Percentiles rank a stretch among this genome's conserved stretches.
Evolutionary conservation across 1,140 invertebrate species (phyloP).

Genomic region (Ceratosolen solmsi): DNA sequence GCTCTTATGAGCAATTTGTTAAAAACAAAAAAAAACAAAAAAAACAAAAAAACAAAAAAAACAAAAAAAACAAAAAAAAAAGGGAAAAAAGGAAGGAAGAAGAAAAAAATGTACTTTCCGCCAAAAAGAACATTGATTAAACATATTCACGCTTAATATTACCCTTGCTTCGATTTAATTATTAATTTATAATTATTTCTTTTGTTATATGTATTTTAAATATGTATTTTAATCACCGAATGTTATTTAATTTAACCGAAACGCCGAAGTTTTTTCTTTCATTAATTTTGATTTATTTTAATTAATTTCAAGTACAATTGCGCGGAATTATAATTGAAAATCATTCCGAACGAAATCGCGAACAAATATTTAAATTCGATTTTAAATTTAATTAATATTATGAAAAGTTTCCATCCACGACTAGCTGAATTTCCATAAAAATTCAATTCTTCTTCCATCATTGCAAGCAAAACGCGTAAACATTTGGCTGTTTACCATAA

Average conservation of each 20-base stretch:
- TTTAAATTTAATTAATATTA: constrained; percentile 52
- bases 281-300: constrained; percentile 51
- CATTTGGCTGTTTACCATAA: constrained; percentile 38
- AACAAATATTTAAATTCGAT: constrained; percentile 51
- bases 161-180: neutral
- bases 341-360: constrained; percentile 41
- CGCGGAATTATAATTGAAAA: constrained; percentile 50
- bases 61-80: neutral
- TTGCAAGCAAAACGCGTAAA: constrained; percentile 42
- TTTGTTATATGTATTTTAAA: neutral
- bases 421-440: constrained; percentile 46
- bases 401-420: constrained; percentile 43
- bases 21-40: no score
- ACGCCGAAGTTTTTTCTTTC: constrained; percentile 37
- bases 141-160: neutral
- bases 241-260: constrained; percentile 33
- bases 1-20: neutral
- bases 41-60: neutral
- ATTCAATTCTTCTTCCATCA: constrained; percentile 45
- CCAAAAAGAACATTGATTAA: neutral
- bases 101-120: neutral
- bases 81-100: neutral
- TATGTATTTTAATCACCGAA: constrained; percentile 34
- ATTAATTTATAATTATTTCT: constrained; percentile 32
- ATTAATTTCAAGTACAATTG: constrained; percentile 49